Evolutionary conservation across 2,888 invertebrate species (phyloP).

Genomic region (Tanypteryx hageni): DNA sequence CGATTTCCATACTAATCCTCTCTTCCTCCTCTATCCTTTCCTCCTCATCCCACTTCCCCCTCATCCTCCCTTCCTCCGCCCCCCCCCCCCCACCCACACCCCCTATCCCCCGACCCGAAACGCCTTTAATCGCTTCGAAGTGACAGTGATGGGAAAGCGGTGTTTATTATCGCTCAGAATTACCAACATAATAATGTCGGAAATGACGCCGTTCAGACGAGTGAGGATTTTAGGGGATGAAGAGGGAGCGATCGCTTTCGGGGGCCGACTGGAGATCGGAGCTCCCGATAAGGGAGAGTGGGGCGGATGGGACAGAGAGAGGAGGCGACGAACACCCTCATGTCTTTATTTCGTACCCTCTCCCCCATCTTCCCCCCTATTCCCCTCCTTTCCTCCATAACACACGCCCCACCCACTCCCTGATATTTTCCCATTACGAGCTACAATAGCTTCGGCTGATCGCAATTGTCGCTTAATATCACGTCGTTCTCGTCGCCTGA

Average conservation of each 20-base stretch:
- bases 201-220: slow-evolving; percentile 56
- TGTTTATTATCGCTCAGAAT: slow-evolving; percentile 58
- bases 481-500: slow-evolving; percentile 1
- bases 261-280: neutral
- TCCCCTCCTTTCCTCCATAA: too few relatives aligned
- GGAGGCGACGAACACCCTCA: neutral
- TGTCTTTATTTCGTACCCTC: neutral
- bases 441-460: neutral
- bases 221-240: slow-evolving; percentile 48
- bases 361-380: neutral
- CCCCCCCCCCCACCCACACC: neutral
- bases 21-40: neutral
- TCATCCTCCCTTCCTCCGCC: neutral
- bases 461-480: slow-evolving; percentile 2
- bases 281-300: neutral
- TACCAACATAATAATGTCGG: slow-evolving; percentile 63
- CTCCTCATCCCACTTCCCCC: neutral
- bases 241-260: neutral
- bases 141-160: slow-evolving; percentile 32
- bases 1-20: slow-evolving; percentile 42
- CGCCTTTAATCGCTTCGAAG: slow-evolving; percentile 30
- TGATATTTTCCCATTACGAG: slow-evolving; percentile 11
- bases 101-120: neutral
- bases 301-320: neutral
- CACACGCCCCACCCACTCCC: too few relatives aligned